Percentiles rank a stretch among this genome's conserved stretches.
phyloP scores from a whole-genome alignment of 2,888 invertebrate genomes.

The Apoda limacodes region DNA sequence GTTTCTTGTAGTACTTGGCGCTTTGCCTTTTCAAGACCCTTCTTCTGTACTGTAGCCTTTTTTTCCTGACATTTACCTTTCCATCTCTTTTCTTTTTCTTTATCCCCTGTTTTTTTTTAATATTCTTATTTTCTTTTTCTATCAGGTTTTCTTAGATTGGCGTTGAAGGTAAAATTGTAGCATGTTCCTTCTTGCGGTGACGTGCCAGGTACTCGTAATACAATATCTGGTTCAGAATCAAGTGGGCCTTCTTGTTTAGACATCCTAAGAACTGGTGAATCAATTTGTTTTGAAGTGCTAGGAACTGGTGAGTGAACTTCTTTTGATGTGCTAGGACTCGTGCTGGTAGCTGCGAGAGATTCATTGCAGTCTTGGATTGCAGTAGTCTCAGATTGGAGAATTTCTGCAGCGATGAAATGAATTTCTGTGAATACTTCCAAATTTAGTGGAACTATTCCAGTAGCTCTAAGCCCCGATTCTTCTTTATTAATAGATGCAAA shows the following conservation, averaged over 20 bases:
- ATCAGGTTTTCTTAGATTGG: constrained; percentile 19
- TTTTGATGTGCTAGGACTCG: constrained; percentile 24
- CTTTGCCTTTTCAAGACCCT: constrained; percentile 13
- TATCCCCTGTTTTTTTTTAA: no score
- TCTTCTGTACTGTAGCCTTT: constrained; percentile 13
- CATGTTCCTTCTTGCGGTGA: constrained; percentile 21
- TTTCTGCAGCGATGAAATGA: constrained; percentile 13
- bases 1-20: constrained; percentile 10
- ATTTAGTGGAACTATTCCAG: no score
- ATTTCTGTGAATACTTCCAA: no score
- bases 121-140: constrained; percentile 20
- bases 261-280: constrained; percentile 15
- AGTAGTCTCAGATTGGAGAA: constrained; percentile 16
- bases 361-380: constrained; percentile 17
- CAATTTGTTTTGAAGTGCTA: constrained; percentile 19
- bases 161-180: constrained; percentile 22
- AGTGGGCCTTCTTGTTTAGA: constrained; percentile 15
- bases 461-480: constrained; percentile 30
- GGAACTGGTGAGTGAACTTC: constrained; percentile 19
- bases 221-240: constrained; percentile 12
- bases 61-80: constrained; percentile 12
- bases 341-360: constrained; percentile 17
- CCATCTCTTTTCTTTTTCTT: no score
- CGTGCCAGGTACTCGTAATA: constrained; percentile 13
- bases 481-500: constrained; percentile 13